Evolutionary conservation across 2,888 invertebrate genomes (phyloP).

Genomic region (Lagria hirta): DNA sequence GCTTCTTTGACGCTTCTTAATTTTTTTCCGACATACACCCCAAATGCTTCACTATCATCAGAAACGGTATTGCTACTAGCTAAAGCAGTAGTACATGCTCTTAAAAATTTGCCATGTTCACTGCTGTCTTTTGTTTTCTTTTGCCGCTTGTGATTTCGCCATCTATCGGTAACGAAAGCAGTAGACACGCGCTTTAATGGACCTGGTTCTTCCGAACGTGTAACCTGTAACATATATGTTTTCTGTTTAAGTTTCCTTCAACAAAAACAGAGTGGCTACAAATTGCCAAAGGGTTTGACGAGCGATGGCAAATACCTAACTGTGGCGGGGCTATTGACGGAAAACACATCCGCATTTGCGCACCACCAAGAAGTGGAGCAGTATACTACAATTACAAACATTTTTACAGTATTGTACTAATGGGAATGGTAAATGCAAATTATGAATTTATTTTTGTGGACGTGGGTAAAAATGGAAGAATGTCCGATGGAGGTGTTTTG

Average conservation of each 20-base stretch:
- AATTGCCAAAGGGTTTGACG: constrained; percentile 28
- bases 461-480: constrained; percentile 25
- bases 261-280: constrained; percentile 27
- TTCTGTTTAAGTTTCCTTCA: constrained; percentile 28
- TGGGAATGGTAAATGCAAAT: constrained; percentile 33
- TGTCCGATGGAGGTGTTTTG: constrained; percentile 34
- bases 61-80: too few relatives aligned
- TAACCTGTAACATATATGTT: too few relatives aligned
- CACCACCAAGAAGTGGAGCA: constrained; percentile 32
- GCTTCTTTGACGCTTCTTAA: too few relatives aligned
- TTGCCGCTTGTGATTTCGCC: too few relatives aligned
- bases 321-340: constrained; percentile 32
- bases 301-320: constrained; percentile 31
- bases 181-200: too few relatives aligned
- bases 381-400: constrained; percentile 35
- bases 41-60: too few relatives aligned
- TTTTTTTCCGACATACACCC: too few relatives aligned
- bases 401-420: constrained; percentile 30
- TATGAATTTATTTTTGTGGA: constrained; percentile 34
- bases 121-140: too few relatives aligned
- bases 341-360: constrained; percentile 24
- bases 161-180: too few relatives aligned
- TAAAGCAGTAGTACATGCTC: too few relatives aligned
- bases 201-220: too few relatives aligned
- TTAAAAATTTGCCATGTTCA: too few relatives aligned